These are phyloP conservation scores for Cyclopterus lumpus DNA, from an alignment of 2,797 vertebrate species.

Conservation along the genomic window DNA sequence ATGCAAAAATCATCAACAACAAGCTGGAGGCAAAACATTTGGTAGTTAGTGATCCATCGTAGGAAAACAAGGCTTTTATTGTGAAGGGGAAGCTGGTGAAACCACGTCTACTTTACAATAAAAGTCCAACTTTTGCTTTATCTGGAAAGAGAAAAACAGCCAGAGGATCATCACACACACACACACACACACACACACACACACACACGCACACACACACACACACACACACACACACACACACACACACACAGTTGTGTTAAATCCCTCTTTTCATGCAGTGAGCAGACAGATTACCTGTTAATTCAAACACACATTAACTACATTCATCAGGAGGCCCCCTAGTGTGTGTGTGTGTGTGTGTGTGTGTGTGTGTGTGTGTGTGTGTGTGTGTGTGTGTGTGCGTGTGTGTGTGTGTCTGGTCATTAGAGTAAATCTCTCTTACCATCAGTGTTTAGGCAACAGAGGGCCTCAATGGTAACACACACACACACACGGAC, in stretches of 20 bases:
- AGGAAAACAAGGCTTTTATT: neutral
- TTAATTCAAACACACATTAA: conserved; percentile 18
- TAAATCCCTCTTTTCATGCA: neutral
- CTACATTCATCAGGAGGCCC: neutral
- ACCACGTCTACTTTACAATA: neutral
- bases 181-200: neutral
- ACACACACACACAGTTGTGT: conserved; percentile 7
- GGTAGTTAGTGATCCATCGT: neutral
- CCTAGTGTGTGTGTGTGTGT: conserved; percentile 15
- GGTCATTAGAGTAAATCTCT: conserved; percentile 34
- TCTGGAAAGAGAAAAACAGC: neutral
- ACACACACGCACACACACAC: conserved; percentile 5
- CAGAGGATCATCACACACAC: neutral
- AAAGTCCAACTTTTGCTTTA: neutral
- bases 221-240: neutral
- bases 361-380: conserved; percentile 22
- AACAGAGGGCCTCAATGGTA: conserved; percentile 28
- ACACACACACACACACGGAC: too few species aligned
- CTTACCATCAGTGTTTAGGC: conserved; percentile 39
- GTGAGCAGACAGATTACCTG: conserved; percentile 24
- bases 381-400: neutral
- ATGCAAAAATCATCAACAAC: conserved; percentile 4
- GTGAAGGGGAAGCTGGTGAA: conserved; percentile 2
- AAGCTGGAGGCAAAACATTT: neutral
- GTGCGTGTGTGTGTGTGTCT: neutral